Evolutionary conservation across 2,113 vertebrate genomes (phyloP).

Genomic region (Dasyurus viverrinus): DNA sequence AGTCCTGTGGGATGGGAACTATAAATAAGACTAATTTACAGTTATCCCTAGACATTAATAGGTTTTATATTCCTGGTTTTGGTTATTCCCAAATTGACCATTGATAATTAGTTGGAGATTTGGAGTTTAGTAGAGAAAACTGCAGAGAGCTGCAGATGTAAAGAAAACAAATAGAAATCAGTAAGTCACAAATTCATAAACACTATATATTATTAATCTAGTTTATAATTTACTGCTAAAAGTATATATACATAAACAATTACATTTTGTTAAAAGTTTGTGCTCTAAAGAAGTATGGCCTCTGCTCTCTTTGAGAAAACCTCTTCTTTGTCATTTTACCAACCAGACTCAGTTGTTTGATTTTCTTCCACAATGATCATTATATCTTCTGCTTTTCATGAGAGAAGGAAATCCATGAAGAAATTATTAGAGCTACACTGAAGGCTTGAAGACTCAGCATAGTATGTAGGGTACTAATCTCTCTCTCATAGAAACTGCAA

Average conservation of each 20-base stretch:
- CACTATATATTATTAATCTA: background rate
- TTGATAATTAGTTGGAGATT: background rate
- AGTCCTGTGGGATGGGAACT: too few relatives aligned
- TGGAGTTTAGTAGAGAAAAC: background rate
- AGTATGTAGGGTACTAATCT: background rate
- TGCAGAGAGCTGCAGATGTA: background rate
- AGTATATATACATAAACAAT: background rate
- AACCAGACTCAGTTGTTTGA: background rate
- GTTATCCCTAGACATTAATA: background rate
- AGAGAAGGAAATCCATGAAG: background rate
- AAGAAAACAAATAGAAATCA: background rate
- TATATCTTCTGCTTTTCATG: background rate
- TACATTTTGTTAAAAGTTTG: background rate
- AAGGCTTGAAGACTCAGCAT: too few relatives aligned
- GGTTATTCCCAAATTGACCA: background rate
- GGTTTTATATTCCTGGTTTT: background rate
- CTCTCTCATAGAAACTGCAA: background rate
- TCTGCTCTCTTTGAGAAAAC: background rate
- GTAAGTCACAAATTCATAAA: background rate
- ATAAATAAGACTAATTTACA: background rate
- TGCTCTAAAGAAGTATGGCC: too few relatives aligned
- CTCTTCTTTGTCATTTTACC: background rate
- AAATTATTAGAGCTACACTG: background rate
- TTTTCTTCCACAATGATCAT: background rate
- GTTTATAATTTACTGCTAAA: background rate